phyloP scores from a whole-genome alignment of 2,797 vertebrate species.

The Cuculus canorus region DNA sequence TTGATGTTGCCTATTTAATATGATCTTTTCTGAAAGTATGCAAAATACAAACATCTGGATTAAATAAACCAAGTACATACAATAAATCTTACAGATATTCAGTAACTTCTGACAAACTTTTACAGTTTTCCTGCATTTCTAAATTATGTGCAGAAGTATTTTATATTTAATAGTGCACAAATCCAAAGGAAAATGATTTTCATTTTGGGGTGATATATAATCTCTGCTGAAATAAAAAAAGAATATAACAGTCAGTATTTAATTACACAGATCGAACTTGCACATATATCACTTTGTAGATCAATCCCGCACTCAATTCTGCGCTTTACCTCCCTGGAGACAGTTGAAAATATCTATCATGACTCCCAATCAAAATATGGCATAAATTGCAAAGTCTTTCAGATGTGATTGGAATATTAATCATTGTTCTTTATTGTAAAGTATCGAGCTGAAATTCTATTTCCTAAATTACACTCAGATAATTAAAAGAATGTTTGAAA shows the following conservation, averaged over 20 bases:
- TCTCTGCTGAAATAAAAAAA: constrained; percentile 3
- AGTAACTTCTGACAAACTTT: constrained; percentile 28
- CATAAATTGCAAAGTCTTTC: constrained; percentile 40
- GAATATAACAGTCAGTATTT: background rate
- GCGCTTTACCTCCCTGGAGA: constrained; percentile 23
- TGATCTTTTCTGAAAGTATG: background rate
- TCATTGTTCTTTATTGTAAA: background rate
- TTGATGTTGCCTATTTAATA: constrained; percentile 58
- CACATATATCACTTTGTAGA: constrained; percentile 14
- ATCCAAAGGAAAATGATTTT: background rate
- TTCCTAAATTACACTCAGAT: background rate
- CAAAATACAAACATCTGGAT: constrained; percentile 63
- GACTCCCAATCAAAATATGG: constrained; percentile 19
- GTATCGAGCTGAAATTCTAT: background rate
- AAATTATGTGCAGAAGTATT: background rate
- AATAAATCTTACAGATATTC: background rate
- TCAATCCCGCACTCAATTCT: background rate
- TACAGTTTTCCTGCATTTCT: background rate
- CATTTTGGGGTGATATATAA: background rate
- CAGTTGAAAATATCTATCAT: constrained; percentile 26
- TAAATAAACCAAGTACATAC: constrained; percentile 35
- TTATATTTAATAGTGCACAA: background rate
- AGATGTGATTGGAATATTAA: constrained; percentile 46
- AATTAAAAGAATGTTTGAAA: background rate
- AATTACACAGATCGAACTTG: constrained; percentile 24